Base-by-base conservation (phyloP, 1,140 invertebrate genomes). In the Mylabris phalerata region DNA sequence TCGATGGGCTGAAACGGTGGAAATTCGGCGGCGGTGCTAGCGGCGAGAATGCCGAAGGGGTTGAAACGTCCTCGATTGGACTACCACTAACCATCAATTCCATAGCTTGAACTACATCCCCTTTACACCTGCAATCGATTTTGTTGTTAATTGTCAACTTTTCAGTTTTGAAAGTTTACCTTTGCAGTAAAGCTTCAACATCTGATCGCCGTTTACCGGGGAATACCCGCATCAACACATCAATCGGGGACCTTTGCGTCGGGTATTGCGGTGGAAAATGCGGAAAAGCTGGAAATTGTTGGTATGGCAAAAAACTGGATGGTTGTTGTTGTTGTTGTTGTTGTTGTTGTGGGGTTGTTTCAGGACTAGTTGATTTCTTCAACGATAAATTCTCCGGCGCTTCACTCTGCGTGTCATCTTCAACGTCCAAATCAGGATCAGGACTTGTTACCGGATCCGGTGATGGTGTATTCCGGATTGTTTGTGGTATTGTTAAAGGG, bases 101-200 rank as follows among this genome's bases (percentile, higher is more conserved):
- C 82, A 96, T 95, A 1, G 92, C 90, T 64, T 91, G 87, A 0
- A 95, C 83, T 0, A 94, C 87, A 70, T 95, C 92, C 0, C 92
- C 91, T 75, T 85, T 84, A 68, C 71, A 74, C 57, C 71, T 73
- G 60, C 3, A 64, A 55, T 25, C 6, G 3, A 9, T 7, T n/a
- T n/a, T 11, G 25, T 13, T 24, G 26, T 48, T 1, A 27, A 55
- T 60, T 24, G 4, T 38, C 4, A 49, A 5, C 4, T 5, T 32
- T 32, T 32, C 32, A 7, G 7, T 32, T 32, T 7, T 7, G 0
- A 32, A 32, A 5, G 56, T 57, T 40, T 80, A 88, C 71, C 86
- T 78, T 75, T 84, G 77, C 77, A 95, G 78, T 46, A 92, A 81
- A 4, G 86, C 81, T 72, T 95, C 92, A 1, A 95, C 88, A 59